Base-by-base conservation (phyloP, 2,797 vertebrate genomes). In the Tolypeutes matacus region DNA sequence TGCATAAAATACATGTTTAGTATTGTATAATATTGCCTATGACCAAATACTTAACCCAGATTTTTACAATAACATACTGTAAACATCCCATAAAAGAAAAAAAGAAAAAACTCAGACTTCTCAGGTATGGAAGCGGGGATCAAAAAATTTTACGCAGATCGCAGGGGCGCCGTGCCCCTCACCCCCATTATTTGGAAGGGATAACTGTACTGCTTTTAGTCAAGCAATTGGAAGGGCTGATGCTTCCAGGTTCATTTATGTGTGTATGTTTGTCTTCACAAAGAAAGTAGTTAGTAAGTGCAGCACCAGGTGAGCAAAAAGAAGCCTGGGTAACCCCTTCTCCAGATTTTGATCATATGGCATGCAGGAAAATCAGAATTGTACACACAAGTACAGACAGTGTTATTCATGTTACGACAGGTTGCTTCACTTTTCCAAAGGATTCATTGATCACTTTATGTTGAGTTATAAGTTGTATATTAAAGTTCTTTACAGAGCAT, bases 381-480 rank as follows among this genome's bases (percentile, higher is more conserved):
- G 36, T 69, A 25, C 12, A 64, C 49, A 51, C 15, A 3, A 11
- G 13, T 20, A 49, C 20, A 60, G 46, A 49, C 78, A 11, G 20
- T 84, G 91, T 80, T n/a, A 56, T 84, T 85, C 83, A 12, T 5
- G 20, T 53, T 36, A 56, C 21, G 76, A 42, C 7, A 83, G 39
- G 13, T 80, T 76, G 10, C 70, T 91, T 49, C 62, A 39, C 65
- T 94, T 91, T 90, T 60, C 64, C 94, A 82, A 94, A 67, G 90
- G 51, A 85, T 91, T 89, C 78, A 81, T 15, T 11, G 14, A 20
- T 90, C 75, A 34, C 92, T 95, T 86, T 72, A 51, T 58, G 62
- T 81, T 95, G 75, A 94, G 56, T 83, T 77, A 72, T 81, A 88
- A 72, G 93, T 73, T 51, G 64, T 42, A 46, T 72, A 81, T 80